Percentiles rank a stretch among this genome's conserved stretches.
Conservation (phyloP, 2,888 invertebrate species). For the Trichogramma dendrolimi region DNA sequence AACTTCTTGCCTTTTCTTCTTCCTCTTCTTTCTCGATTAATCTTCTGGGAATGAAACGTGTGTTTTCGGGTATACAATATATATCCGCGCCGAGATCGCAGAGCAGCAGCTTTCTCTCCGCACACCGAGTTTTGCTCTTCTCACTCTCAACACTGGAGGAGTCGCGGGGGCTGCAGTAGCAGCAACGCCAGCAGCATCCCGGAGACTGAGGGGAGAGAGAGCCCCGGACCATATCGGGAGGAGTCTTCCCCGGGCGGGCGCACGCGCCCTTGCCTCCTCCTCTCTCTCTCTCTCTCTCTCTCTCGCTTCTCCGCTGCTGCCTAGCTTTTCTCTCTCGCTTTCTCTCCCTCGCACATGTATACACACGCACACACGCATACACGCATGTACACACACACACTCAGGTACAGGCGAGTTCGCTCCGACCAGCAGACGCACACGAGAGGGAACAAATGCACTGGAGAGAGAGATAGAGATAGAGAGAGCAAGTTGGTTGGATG, state of each 20-base stretch:
- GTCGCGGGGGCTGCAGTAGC: too few relatives aligned
- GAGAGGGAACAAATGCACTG: background rate
- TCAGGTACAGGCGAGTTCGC: background rate
- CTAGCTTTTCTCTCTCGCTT: too few relatives aligned
- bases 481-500: background rate
- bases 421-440: background rate
- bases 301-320: too few relatives aligned
- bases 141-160: too few relatives aligned
- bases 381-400: conserved; percentile 2
- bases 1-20: too few relatives aligned
- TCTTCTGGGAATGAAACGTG: too few relatives aligned
- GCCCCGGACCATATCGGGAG: too few relatives aligned
- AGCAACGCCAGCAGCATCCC: conserved; percentile 12
- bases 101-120: too few relatives aligned
- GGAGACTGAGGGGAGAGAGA: background rate
- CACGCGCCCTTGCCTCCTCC: conserved; percentile 36
- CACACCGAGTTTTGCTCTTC: too few relatives aligned
- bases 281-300: conserved; percentile 1
- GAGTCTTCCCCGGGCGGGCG: conserved; percentile 45
- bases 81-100: too few relatives aligned
- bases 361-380: conserved; percentile 10
- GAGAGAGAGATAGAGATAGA: background rate
- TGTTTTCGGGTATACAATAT: too few relatives aligned
- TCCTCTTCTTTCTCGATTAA: too few relatives aligned
- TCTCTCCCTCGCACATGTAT: background rate